Evolutionary conservation across 2,888 invertebrate genomes (phyloP).

Genomic region (Tenthredo scrophulariae): DNA sequence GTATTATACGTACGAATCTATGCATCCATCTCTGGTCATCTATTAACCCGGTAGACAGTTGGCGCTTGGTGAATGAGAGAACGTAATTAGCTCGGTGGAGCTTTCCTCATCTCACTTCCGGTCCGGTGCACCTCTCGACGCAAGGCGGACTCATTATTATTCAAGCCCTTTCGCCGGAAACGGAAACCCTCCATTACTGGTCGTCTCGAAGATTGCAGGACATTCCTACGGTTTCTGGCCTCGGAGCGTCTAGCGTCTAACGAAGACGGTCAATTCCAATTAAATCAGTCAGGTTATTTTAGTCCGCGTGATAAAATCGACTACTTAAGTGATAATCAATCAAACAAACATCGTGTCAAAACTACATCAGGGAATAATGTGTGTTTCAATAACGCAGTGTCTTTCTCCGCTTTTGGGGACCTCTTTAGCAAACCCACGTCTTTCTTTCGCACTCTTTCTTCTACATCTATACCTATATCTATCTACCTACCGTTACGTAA

Average conservation of each 20-base stretch:
- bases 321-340: background rate
- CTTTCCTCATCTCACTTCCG: slow-evolving; percentile 52
- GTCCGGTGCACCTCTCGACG: slow-evolving; percentile 46
- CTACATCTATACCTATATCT: background rate
- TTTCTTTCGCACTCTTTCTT: background rate
- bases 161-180: slow-evolving; percentile 71
- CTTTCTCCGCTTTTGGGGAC: background rate
- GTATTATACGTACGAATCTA: background rate
- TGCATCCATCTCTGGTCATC: slow-evolving; percentile 19
- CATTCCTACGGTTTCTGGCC: slow-evolving; percentile 39
- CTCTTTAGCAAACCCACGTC: slow-evolving; percentile 1
- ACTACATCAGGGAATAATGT: background rate
- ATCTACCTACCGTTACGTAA: background rate
- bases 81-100: slow-evolving; percentile 48
- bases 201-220: slow-evolving; percentile 52
- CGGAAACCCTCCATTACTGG: slow-evolving; percentile 72
- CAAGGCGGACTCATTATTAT: slow-evolving; percentile 68
- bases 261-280: background rate
- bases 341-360: background rate
- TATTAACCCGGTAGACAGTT: slow-evolving; percentile 11
- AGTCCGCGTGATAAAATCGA: background rate
- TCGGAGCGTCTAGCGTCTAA: background rate
- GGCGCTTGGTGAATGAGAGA: slow-evolving; percentile 34
- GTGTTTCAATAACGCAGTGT: too few species aligned
- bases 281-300: background rate